Conservation (phyloP, 2,888 invertebrate species). For the Ichneumon xanthorius region DNA sequence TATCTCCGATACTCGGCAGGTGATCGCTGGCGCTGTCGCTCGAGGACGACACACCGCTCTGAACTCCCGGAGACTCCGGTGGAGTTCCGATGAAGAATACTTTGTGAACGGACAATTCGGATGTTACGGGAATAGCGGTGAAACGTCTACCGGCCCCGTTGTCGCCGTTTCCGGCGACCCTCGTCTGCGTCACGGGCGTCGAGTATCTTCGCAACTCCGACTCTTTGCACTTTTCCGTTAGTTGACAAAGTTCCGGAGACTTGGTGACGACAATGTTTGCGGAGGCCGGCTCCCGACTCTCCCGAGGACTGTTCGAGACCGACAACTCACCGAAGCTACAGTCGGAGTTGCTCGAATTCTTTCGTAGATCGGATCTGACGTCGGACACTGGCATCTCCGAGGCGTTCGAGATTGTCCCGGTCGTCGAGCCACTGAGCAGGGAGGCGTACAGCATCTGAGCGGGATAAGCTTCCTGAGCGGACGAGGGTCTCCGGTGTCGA, state of each 20-base stretch:
- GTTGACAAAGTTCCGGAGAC: conserved; percentile 33
- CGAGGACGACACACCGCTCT: conserved; percentile 77
- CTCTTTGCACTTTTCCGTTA: conserved; percentile 43
- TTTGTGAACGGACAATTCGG: conserved; percentile 76
- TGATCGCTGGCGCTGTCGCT: conserved; percentile 80
- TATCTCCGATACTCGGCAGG: conserved; percentile 55
- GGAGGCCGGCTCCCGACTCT: conserved; percentile 13
- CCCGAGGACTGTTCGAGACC: conserved; percentile 32
- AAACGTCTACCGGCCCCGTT: conserved; percentile 73
- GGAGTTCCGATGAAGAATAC: conserved; percentile 82
- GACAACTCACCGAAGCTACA: conserved; percentile 39
- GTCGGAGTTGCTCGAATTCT: conserved; percentile 34
- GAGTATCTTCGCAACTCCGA: conserved; percentile 77
- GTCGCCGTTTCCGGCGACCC: conserved; percentile 55
- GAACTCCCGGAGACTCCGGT: conserved; percentile 79
- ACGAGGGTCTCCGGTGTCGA: conserved; percentile 74
- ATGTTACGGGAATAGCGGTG: conserved; percentile 79
- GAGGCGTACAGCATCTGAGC: conserved; percentile 73
- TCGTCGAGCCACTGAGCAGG: conserved; percentile 64
- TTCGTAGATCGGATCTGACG: conserved; percentile 38
- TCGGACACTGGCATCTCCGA: conserved; percentile 18
- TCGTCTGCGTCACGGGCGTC: conserved; percentile 73
- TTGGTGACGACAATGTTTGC: conserved; percentile 23
- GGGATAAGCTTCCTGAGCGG: conserved; percentile 76
- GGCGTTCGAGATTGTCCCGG: conserved; percentile 16